Conservation (phyloP, 1,140 invertebrate genomes). For the Magallana gigas region DNA sequence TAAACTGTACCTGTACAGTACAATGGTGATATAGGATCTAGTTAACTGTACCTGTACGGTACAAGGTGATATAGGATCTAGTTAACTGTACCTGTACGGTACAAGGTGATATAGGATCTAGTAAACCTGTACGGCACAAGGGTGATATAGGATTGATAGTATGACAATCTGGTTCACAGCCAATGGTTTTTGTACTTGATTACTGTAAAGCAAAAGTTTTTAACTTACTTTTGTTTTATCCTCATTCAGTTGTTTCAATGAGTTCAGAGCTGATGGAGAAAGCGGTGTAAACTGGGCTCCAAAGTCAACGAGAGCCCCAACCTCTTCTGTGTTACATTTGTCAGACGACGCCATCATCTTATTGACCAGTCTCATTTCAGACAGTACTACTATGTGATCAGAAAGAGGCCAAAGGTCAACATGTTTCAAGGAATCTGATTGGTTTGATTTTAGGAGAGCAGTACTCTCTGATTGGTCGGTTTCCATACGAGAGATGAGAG, state of each 20-base stretch:
- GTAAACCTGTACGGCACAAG: too few species aligned
- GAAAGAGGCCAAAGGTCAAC: slow-evolving; percentile 36
- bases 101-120: too few species aligned
- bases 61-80: too few species aligned
- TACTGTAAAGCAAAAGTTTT: too few species aligned
- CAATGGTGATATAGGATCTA: too few species aligned
- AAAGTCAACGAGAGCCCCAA: not conserved
- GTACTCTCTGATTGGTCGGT: slow-evolving; percentile 48
- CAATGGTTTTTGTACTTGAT: too few species aligned
- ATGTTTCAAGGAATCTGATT: not conserved
- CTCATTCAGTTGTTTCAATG: not conserved
- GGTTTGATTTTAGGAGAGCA: not conserved
- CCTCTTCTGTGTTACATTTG: not conserved
- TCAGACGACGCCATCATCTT: not conserved
- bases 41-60: too few species aligned
- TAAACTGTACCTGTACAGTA: too few species aligned
- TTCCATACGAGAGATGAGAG: slow-evolving; percentile 20
- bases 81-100: too few species aligned
- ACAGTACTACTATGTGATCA: not conserved
- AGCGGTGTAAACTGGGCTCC: slow-evolving; percentile 33
- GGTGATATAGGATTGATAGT: too few species aligned
- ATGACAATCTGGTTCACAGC: too few species aligned
- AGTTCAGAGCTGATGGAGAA: not conserved
- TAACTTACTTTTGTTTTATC: not conserved
- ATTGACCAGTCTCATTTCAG: not conserved